phyloP scores from a whole-genome alignment of 2,797 vertebrate species.

The Lepidocolaptes lacrymiger region DNA sequence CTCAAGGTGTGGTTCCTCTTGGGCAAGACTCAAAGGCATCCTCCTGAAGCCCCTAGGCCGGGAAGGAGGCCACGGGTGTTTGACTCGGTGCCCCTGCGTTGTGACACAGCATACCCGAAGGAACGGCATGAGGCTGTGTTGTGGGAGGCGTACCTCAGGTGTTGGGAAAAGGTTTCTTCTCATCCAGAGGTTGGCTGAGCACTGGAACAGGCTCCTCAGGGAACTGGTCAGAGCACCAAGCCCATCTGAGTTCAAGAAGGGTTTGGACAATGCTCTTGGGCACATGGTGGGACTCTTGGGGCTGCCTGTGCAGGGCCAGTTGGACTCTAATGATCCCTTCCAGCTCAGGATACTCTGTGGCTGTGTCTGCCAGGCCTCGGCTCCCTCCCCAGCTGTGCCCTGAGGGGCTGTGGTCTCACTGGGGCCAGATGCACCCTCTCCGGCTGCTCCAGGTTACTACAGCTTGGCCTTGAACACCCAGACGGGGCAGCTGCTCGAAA shows the following conservation, averaged over 20 bases:
- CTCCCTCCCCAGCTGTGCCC: too few species aligned
- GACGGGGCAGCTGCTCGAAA: rapidly evolving
- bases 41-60: not conserved
- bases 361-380: not conserved
- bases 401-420: too few species aligned
- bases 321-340: not conserved
- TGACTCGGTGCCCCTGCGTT: rapidly evolving
- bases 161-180: not conserved
- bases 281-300: not conserved
- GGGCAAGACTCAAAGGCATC: not conserved
- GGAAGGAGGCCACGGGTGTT: rapidly evolving
- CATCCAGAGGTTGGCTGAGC: too few species aligned
- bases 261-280: not conserved
- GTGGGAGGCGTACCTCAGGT: not conserved
- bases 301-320: too few species aligned
- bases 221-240: not conserved
- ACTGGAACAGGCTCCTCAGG: not conserved
- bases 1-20: rapidly evolving
- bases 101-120: too few species aligned
- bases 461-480: not conserved
- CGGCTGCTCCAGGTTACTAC: rapidly evolving
- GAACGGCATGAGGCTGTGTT: not conserved
- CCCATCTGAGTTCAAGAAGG: not conserved
- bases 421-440: rapidly evolving
- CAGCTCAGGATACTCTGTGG: not conserved